Evolutionary conservation across 2,113 vertebrate genomes (phyloP).

Genomic region (Protobothrops flavoviridis): DNA sequence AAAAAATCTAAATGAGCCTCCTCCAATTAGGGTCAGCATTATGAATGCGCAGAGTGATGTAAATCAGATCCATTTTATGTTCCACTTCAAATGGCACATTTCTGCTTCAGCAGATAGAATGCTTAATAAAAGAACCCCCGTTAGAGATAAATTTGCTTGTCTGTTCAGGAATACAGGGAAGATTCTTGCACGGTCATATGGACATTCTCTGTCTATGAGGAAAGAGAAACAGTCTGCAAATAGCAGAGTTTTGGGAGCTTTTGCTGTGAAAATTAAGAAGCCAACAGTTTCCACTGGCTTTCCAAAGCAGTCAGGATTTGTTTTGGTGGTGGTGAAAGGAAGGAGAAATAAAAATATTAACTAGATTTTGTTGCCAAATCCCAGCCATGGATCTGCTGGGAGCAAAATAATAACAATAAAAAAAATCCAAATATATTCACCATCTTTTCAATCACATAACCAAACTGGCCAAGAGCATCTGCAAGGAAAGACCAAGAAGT

Average conservation of each 20-base stretch:
- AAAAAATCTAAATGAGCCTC: not conserved
- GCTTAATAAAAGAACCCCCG: not conserved
- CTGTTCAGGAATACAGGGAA: not conserved
- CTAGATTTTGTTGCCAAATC: not conserved
- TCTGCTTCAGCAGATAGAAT: not conserved
- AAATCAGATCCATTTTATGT: not conserved
- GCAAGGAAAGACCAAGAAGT: not conserved
- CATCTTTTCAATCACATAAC: not conserved
- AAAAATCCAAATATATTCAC: not conserved
- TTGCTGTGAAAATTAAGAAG: not conserved
- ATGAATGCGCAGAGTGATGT: not conserved
- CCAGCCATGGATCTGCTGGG: not conserved
- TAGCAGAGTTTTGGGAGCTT: not conserved
- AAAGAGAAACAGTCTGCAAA: not conserved
- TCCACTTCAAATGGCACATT: not conserved
- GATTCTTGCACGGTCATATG: not conserved
- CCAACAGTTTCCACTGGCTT: not conserved
- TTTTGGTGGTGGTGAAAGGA: not conserved
- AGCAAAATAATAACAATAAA: not conserved
- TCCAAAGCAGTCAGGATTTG: not conserved
- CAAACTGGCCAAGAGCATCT: not conserved
- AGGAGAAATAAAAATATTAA: not conserved
- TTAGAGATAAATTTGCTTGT: not conserved
- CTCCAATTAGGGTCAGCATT: not conserved
- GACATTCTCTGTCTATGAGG: not conserved